Evolutionary conservation across 2,888 invertebrate species (phyloP).

Genomic region (Mechanitis messenoides): DNA sequence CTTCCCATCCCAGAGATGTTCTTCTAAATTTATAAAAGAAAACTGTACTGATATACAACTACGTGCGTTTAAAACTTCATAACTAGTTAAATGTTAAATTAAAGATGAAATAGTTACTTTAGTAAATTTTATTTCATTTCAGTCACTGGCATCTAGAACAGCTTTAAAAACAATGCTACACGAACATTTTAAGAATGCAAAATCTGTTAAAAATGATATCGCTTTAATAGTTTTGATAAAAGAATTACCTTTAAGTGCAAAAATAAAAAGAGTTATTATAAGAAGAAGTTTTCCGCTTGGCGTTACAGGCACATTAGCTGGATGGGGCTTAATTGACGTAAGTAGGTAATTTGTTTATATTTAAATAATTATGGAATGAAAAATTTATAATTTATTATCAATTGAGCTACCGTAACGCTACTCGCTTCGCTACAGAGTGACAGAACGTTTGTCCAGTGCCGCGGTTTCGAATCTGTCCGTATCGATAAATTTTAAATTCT

Average conservation of each 20-base stretch:
- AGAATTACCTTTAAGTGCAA: slow-evolving; percentile 33
- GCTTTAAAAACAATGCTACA: slow-evolving; percentile 29
- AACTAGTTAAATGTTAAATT: neutral
- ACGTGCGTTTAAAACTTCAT: neutral
- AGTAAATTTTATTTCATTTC: slow-evolving; percentile 10
- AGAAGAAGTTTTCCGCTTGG: slow-evolving; percentile 22
- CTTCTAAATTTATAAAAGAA: no score
- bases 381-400: no score
- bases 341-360: slow-evolving; percentile 24
- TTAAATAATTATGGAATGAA: no score
- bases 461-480: no score
- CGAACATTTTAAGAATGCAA: slow-evolving; percentile 25
- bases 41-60: neutral
- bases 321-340: slow-evolving; percentile 47
- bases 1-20: no score
- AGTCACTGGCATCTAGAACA: slow-evolving; percentile 28
- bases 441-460: no score
- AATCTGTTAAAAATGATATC: slow-evolving; percentile 36
- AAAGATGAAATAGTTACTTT: neutral
- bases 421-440: no score
- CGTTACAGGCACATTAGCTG: slow-evolving; percentile 35
- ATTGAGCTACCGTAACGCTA: no score
- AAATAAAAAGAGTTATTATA: slow-evolving; percentile 40
- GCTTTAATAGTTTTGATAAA: slow-evolving; percentile 32
- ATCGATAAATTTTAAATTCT: no score